Base-by-base conservation (phyloP, 2,797 vertebrate species). In the Epinephelus malabaricus region DNA sequence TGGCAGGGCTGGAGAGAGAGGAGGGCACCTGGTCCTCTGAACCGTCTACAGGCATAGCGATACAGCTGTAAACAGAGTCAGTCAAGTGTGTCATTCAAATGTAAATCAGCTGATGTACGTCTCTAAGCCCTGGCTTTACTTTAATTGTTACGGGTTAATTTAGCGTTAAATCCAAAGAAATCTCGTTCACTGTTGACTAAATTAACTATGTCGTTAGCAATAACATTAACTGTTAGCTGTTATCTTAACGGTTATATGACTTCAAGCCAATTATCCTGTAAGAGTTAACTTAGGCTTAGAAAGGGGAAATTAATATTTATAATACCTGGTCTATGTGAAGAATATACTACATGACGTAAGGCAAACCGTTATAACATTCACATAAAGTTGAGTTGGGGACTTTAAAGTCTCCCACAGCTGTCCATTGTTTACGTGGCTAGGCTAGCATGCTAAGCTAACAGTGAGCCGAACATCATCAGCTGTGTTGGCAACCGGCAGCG, bases 41-140 rank as follows among this genome's bases (percentile, higher is more conserved):
- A 79, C 88, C 91, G 71, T 96, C 94, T 81, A 91, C 88, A 83
- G 95, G 95, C 96, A 96, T 96, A 19, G 27, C 87, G 81, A 67
- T 71, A 85, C 18, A 68, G 83, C 94, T 95, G 86, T 25, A 83
- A 66, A 63, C 34, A 50, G 23, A 73, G 51, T 15, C 64, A 79
- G 30, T 40, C 34, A 76, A 3, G 34, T 3, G 43, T 6, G 58
- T 63, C 13, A 49, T 25, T 54, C 70, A 71, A 10, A 66, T 53
- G 65, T 66, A 30, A 79, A 40, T 63, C n/a, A n/a, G 40, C 51
- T 7, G 2, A 3, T 53, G 12, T n/a, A 13, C 12, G 58, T 55
- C 38, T 63, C 10, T 1, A 58, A 50, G 23, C 4, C 23, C 1
- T 45, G 10, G 8, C 18, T 45, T 1, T 12, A 27, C 49, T 51